These are phyloP conservation scores for Andrena dorsata DNA, from an alignment of 2,888 invertebrate genomes.

Conservation along the genomic window DNA sequence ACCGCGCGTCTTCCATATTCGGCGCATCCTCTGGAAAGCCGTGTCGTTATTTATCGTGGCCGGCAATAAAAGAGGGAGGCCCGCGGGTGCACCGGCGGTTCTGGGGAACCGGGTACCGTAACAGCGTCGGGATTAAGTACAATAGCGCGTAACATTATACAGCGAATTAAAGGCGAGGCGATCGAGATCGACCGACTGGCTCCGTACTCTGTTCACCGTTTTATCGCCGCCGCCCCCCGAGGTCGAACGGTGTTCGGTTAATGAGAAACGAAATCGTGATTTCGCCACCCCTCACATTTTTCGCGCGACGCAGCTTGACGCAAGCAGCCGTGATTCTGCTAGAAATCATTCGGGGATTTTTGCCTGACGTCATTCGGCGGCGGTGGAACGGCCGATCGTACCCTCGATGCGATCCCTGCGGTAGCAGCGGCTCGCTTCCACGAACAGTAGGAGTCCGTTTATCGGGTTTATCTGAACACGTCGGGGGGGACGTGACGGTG, in stretches of 20 bases:
- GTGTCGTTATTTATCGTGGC: slow-evolving; percentile 41
- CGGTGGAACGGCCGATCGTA: neutral
- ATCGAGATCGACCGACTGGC: slow-evolving; percentile 31
- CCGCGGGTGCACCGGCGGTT: slow-evolving; percentile 1
- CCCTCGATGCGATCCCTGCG: too few species aligned
- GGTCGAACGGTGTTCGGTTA: slow-evolving; percentile 36
- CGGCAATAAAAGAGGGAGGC: slow-evolving; percentile 36
- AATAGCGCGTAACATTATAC: slow-evolving; percentile 69
- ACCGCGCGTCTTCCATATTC: slow-evolving; percentile 48
- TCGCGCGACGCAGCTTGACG: slow-evolving; percentile 26
- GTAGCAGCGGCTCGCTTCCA: too few species aligned
- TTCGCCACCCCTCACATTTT: slow-evolving; percentile 20
- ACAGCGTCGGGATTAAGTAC: slow-evolving; percentile 63
- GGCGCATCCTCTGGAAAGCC: slow-evolving; percentile 22
- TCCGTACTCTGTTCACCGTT: neutral
- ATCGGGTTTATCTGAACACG: too few species aligned
- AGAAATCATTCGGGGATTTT: slow-evolving; percentile 27
- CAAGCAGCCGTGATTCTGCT: slow-evolving; percentile 17
- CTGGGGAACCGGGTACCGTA: slow-evolving; percentile 61
- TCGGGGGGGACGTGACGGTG: too few species aligned
- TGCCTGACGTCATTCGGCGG: slow-evolving; percentile 38
- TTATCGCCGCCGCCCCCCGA: neutral
- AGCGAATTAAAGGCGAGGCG: slow-evolving; percentile 55
- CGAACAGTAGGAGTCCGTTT: too few species aligned
- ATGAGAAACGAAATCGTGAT: slow-evolving; percentile 57